Conservation (phyloP, 2,797 vertebrate species). For the Nannoperca obscura region DNA sequence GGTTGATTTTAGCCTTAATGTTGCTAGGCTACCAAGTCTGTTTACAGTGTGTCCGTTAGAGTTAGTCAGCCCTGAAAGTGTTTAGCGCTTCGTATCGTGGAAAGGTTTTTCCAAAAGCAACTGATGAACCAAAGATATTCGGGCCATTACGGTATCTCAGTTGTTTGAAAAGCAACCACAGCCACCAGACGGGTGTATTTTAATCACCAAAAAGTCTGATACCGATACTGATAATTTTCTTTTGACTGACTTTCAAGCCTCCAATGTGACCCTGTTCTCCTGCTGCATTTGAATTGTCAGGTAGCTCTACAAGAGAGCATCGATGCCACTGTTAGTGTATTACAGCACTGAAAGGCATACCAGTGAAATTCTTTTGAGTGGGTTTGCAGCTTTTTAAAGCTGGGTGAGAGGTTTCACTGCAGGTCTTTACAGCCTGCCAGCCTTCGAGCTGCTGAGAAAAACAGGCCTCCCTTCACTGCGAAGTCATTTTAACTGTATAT, state of each 20-base stretch:
- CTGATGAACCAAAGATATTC: too few species aligned
- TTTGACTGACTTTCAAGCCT: background rate
- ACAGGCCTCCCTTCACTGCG: background rate
- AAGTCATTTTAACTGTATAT: background rate
- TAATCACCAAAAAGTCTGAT: background rate
- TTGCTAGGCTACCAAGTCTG: background rate
- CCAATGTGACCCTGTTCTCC: slow-evolving; percentile 6
- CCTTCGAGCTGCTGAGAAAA: slow-evolving; percentile 26
- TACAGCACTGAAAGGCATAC: slow-evolving; percentile 1
- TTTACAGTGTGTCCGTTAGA: background rate
- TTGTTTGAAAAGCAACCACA: background rate
- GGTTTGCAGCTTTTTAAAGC: slow-evolving; percentile 47
- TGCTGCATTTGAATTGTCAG: background rate
- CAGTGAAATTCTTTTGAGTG: slow-evolving; percentile 19
- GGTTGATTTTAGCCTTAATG: background rate
- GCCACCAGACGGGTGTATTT: background rate
- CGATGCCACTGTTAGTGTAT: background rate
- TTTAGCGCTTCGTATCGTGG: background rate
- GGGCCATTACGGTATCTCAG: background rate
- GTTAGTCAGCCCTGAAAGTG: background rate
- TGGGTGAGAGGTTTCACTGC: slow-evolving; percentile 36
- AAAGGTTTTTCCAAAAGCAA: background rate
- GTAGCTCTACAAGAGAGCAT: slow-evolving; percentile 14
- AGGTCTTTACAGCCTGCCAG: slow-evolving; percentile 23
- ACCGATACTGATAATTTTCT: background rate